Evolutionary conservation across 2,797 vertebrate genomes (phyloP), one percentile per base, ranked within the genome.

Genomic region (Xiphophorus birchmanni): DNA sequence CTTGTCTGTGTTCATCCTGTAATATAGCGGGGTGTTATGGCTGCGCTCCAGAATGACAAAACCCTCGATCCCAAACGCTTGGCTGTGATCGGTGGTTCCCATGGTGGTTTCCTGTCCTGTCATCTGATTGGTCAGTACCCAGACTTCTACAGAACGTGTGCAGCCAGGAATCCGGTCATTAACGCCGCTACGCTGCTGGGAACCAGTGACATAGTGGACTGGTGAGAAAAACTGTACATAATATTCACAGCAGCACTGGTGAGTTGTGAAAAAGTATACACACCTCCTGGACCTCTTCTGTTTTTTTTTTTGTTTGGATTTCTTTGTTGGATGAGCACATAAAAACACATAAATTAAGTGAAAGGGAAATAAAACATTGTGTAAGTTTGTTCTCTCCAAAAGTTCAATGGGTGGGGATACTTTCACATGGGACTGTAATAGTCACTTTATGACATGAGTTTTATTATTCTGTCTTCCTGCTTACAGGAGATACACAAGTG

Each of bases 161-260:
- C 89, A 2, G 92, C 94, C 79, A 94, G 96, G 87, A 97, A 96
- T 91, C 97, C 97, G 0, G 95, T 97, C 75, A 96, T 95, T 77
- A 97, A 97, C 37, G 95, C 96, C 32, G 95, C 96, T 0, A 95
- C 96, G 0, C 80, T 97, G 76, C 47, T 97, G 80, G 96, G 96
- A 76, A 97, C 95, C 86, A 96, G 96, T 75, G 96, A 97, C 84
- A 96, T 97, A 26, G 89, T 95, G n/a, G 96, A 97, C 89, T 97
- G 96, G 96, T 97, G 89, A 95, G 95, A 37, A 29, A n/a, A n/a
- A 9, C 21, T 12, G 15, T 47, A 42, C 18, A 13, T 23, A 35
- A 50, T 73, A 35, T 74, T 52, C 47, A 74, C 47, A 44, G 40
- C 35, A 69, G 2, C 3, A 26, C 21, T 9, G 18, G 4, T 15